Evolutionary conservation across 2,888 invertebrate genomes (phyloP).

Genomic region (Lasioglossum morio): DNA sequence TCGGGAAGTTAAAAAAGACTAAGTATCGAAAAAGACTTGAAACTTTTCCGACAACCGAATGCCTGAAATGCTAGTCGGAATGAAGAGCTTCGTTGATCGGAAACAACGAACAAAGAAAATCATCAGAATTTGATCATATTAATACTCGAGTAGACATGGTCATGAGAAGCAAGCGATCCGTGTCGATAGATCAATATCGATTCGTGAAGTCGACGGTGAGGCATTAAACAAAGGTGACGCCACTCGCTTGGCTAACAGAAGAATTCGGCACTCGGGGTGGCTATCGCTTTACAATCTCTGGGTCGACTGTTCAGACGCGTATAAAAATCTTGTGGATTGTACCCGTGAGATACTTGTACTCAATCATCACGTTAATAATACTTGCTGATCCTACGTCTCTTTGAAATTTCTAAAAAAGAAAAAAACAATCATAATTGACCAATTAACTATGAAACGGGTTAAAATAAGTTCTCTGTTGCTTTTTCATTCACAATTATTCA

Average conservation of each 20-base stretch:
- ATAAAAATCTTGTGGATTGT: constrained; percentile 25
- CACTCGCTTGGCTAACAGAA: constrained; percentile 68
- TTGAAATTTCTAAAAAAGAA: not conserved
- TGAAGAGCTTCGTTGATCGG: constrained; percentile 16
- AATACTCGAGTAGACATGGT: constrained; percentile 43
- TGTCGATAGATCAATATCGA: constrained; percentile 77
- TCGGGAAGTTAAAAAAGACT: not conserved
- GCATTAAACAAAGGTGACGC: constrained; percentile 74
- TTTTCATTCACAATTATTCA: not conserved
- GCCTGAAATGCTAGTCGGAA: not conserved
- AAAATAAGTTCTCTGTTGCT: not conserved
- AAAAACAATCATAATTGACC: not conserved
- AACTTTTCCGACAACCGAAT: not conserved
- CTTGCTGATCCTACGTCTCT: not conserved
- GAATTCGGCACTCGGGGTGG: constrained; percentile 80
- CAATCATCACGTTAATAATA: not conserved
- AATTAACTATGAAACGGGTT: not conserved
- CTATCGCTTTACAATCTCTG: constrained; percentile 75
- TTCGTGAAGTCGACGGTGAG: constrained; percentile 71
- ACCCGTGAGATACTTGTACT: not conserved
- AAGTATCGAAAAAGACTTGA: not conserved
- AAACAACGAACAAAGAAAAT: constrained; percentile 2
- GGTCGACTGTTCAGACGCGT: constrained; percentile 58
- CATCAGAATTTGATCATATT: constrained; percentile 55
- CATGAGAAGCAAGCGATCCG: constrained; percentile 64